These are phyloP conservation scores for Melanocharis versteri DNA, from an alignment of 2,113 vertebrate genomes.

Conservation along the genomic window DNA sequence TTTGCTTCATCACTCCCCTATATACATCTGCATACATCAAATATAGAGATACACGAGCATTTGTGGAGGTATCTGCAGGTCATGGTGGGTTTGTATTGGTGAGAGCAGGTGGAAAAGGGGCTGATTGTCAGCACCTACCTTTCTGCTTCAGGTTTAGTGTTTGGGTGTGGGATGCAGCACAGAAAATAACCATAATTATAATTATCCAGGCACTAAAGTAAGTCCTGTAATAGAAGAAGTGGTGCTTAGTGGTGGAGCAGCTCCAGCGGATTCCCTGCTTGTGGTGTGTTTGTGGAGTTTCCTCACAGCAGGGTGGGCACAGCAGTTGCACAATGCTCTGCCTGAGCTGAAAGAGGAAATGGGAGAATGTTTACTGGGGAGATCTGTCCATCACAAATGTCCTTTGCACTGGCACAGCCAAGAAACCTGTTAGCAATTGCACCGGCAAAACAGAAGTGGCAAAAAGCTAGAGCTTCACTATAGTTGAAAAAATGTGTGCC, in stretches of 20 bases:
- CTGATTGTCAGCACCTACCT: background rate
- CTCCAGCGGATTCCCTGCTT: background rate
- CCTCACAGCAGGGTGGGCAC: background rate
- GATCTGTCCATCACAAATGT: background rate
- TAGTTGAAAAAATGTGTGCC: background rate
- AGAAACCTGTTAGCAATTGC: background rate
- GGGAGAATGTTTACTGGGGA: background rate
- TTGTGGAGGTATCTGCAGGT: background rate
- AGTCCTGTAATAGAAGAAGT: background rate
- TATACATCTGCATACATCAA: fast-evolving
- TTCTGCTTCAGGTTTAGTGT: background rate
- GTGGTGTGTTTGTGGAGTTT: background rate
- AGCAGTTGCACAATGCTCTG: background rate
- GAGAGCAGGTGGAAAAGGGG: background rate
- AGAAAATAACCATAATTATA: background rate
- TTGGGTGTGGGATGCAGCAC: background rate
- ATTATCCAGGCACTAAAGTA: background rate
- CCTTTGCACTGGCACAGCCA: background rate
- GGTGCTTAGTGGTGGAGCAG: background rate
- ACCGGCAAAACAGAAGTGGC: background rate
- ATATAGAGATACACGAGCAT: background rate
- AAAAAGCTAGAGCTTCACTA: background rate
- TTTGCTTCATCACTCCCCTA: background rate
- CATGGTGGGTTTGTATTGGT: background rate
- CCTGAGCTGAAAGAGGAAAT: background rate